These are phyloP conservation scores for Accipiter cooperii DNA, from an alignment of 2,113 vertebrate genomes.

Conservation along the genomic window DNA sequence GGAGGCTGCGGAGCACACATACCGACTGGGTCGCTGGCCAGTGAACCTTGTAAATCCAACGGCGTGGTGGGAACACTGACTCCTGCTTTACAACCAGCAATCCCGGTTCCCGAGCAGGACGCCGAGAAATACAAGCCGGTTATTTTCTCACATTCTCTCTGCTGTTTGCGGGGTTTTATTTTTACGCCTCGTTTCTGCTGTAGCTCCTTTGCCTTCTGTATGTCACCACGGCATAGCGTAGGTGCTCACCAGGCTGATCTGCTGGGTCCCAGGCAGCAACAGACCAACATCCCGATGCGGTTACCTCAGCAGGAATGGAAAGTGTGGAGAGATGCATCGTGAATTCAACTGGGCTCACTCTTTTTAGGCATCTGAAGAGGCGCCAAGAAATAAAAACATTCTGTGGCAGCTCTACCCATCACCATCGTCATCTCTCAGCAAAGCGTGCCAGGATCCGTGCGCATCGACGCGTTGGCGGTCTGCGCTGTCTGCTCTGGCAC, in stretches of 20 bases:
- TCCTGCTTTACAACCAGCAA: background rate
- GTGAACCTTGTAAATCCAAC: background rate
- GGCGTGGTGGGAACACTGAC: rapidly evolving
- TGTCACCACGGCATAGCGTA: rapidly evolving
- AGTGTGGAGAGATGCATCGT: background rate
- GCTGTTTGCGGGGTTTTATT: background rate
- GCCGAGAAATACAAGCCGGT: background rate
- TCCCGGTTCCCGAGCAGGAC: background rate
- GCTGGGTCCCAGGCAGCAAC: background rate
- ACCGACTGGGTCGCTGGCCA: rapidly evolving
- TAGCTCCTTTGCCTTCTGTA: background rate
- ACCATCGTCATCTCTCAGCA: background rate
- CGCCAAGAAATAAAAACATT: background rate
- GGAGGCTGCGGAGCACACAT: rapidly evolving
- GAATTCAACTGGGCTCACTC: background rate
- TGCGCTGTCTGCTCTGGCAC: background rate
- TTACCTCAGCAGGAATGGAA: background rate
- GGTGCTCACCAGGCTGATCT: background rate
- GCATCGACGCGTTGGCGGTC: background rate
- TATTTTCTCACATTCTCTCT: background rate
- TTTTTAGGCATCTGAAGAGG: background rate
- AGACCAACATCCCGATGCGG: background rate
- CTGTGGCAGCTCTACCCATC: background rate
- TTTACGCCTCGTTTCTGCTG: background rate
- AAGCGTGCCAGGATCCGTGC: background rate